Base-by-base conservation (phyloP, 2,888 invertebrate genomes). In the Eledona agricola region DNA sequence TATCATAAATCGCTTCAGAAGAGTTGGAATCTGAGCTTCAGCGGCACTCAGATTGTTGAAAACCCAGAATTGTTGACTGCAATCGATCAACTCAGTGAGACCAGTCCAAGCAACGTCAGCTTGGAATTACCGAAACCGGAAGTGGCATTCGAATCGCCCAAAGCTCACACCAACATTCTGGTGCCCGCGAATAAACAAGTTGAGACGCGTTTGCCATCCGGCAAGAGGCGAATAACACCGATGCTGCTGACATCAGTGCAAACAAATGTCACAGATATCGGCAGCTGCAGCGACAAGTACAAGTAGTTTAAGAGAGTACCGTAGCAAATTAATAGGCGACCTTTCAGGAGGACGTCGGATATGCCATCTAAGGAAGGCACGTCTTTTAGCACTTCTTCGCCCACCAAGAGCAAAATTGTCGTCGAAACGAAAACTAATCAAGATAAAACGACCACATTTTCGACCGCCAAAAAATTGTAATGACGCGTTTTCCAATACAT, bases 171-270 rank as follows among this genome's bases (percentile, higher is more conserved):
- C 22, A 72, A 62, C 4, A 75, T 82, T 2, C 78, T 86, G 62
- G 83, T 87, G 6, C 89, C 93, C 0, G 85, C 87, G 59, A 90
- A 88, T 78, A 89, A 94, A 63, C 96, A 97, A 81, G 92, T 96
- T 11, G 96, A 97, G 79, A 95, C 93, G 0, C 83, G 93, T 58
- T 91, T 95, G 2, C 89, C 94, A 1, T 96, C 97, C 77, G 99
- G 98, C 17, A 90, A 93, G 76, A 80, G 98, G 25, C 82, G 98
- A 56, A 99, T 99, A 61, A 98, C 96, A 3, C 98, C 98, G 0
- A 93, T 98, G 78, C 95, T 94, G 73, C 88, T 98, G 66, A 67
- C 67, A 10, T 56, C 67, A 3, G 63, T 64, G 12, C 60, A 62
- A 9, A 35, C 49, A 13, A 34, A 12, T 10, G 22, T 32, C 10